Conservation (phyloP, 2,888 invertebrate species). For the Drosophila tanythrix region DNA sequence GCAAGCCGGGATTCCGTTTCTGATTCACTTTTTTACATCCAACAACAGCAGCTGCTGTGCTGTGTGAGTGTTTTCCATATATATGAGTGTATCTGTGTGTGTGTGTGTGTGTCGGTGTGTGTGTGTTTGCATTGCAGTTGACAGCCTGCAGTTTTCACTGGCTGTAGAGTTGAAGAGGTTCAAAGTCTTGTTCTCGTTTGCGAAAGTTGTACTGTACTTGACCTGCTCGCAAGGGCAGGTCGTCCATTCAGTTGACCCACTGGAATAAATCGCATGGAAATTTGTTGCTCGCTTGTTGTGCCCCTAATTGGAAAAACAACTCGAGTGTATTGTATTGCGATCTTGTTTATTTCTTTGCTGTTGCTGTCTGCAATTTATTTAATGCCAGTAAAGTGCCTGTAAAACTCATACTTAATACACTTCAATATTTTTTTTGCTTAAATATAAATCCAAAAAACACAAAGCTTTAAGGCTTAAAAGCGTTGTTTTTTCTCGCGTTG, state of each 20-base stretch:
- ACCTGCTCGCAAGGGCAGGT: conserved; percentile 34
- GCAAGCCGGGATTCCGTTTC: conserved; percentile 52
- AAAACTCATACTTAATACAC: not conserved
- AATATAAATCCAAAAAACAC: not conserved
- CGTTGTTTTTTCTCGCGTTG: not conserved
- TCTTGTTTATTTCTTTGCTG: not conserved
- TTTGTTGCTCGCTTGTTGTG: conserved; percentile 1
- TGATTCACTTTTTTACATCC: conserved; percentile 58
- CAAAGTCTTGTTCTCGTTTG: conserved; percentile 68
- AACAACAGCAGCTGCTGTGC: conserved; percentile 36
- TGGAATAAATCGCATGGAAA: conserved; percentile 5
- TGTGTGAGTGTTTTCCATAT: conserved; percentile 18
- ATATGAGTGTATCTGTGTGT: conserved; percentile 2
- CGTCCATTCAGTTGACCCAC: conserved; percentile 27
- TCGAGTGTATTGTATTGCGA: not conserved
- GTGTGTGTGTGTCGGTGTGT: conserved; percentile 10
- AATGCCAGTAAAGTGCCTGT: not conserved
- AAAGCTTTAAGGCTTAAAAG: not conserved
- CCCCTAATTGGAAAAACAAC: not conserved
- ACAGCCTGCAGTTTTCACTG: conserved; percentile 59
- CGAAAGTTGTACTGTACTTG: conserved; percentile 45
- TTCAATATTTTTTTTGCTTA: not conserved
- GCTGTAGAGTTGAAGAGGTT: conserved; percentile 56
- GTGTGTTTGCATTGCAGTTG: conserved; percentile 31
- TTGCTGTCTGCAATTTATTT: not conserved